Evolutionary conservation across 2,888 invertebrate species (phyloP), one percentile per base, ranked within the genome.

Genomic region (Sturmia bella): DNA sequence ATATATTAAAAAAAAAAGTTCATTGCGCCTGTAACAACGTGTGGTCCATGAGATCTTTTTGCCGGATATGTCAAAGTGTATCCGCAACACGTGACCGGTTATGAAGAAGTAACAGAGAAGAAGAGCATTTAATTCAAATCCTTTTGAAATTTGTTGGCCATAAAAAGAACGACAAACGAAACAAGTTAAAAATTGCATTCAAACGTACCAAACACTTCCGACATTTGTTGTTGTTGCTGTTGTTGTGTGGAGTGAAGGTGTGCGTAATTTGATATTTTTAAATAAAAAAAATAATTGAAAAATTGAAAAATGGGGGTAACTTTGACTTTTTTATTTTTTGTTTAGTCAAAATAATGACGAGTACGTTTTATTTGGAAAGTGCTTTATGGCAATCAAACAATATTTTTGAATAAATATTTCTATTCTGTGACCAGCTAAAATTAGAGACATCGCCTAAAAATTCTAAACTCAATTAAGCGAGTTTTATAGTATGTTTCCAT

Each of bases 71-170:
- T 85, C 85, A 84, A 76, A 76, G 80, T 83, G 78, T 83, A 84
- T 85, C 84, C 83, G 72, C 63, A 69, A 84, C 85, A 85, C 85
- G 85, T 85, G 85, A 80, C 85, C 85, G 75, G 78, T 82, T 84
- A 74, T 76, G 76, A 52, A 73, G n/a, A 17, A 43, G n/a, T n/a
- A n/a, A 1, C 27, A 17, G 15, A 48, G 7, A 37, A 12, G 27
- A 27, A 61, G 57, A 52, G 41, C 39, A 63, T 76, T 76, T 59
- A 78, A 83, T 68, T 73, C 57, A 76, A 81, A 68, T 81, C 73
- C 72, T 76, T 63, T 48, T 54, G 54, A 73, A 79, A 79, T 43
- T 57, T 50, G 7, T 37, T 64, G 21, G n/a, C 72, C 59, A 45
- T 66, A 52, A 59, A 37, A 19, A 72, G 43, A 37, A n/a, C 13